These are phyloP conservation scores for Drosophila trichaetosa DNA, from an alignment of 2,888 invertebrate genomes.

Conservation along the genomic window DNA sequence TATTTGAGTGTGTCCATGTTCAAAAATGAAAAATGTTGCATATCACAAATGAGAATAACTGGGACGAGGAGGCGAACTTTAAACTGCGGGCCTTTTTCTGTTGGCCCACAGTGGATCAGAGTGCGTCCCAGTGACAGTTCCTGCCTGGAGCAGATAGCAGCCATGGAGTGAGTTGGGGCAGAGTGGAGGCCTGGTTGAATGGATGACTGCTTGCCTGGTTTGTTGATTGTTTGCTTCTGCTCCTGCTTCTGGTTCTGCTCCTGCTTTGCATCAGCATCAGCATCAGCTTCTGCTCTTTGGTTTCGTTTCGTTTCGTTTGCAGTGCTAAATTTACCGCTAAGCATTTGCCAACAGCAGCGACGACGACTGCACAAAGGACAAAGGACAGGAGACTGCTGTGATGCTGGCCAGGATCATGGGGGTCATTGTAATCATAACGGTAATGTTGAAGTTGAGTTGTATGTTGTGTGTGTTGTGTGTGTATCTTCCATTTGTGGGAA, in stretches of 20 bases:
- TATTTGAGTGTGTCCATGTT: constrained; percentile 46
- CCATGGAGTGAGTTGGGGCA: constrained; percentile 41
- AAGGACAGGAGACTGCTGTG: constrained; percentile 30
- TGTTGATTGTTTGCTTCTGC: constrained; percentile 5
- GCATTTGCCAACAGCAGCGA: constrained; percentile 65
- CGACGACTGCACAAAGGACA: constrained; percentile 66
- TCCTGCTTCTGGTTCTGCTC: constrained; percentile 5
- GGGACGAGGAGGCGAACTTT: constrained; percentile 49
- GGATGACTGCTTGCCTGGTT: constrained; percentile 23
- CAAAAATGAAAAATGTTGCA: constrained; percentile 50
- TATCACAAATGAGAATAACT: constrained; percentile 37
- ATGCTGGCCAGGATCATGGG: constrained; percentile 76
- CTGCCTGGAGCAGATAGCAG: constrained; percentile 40
- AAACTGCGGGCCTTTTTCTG: constrained; percentile 66
- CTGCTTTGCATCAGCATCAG: constrained; percentile 12
- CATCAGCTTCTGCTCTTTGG: constrained; percentile 4
- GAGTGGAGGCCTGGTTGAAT: constrained; percentile 12
- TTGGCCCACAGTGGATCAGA: constrained; percentile 1
- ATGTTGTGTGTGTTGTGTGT: constrained; percentile 19
- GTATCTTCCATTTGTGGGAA: constrained; percentile 1
- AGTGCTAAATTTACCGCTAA: constrained; percentile 71
- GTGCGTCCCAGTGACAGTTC: constrained; percentile 17
- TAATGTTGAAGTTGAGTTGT: constrained; percentile 55
- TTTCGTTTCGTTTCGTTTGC: constrained; percentile 41
- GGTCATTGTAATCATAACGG: constrained; percentile 80